These are phyloP conservation scores for Lithodes maja DNA, from an alignment of 2,888 invertebrate species.

Conservation along the genomic window DNA sequence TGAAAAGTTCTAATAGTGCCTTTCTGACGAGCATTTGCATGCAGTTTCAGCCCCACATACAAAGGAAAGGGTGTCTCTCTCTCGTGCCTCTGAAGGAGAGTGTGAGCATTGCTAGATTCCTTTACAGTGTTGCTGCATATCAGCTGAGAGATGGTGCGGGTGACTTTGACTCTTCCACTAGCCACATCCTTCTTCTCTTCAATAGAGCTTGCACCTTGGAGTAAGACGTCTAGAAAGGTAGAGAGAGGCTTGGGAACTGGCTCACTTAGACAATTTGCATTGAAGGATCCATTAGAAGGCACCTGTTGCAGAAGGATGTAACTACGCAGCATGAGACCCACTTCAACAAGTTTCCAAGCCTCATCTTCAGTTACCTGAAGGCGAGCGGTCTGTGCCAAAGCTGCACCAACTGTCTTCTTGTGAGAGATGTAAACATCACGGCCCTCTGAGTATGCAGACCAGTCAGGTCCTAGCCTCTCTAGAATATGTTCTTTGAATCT, in stretches of 20 bases:
- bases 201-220: background rate
- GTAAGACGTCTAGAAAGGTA: conserved; percentile 5
- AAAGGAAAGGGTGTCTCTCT: conserved; percentile 5
- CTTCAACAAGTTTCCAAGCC: background rate
- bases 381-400: background rate
- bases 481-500: background rate
- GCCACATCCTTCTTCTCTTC: background rate
- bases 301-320: background rate
- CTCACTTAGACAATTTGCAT: conserved; percentile 1
- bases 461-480: background rate
- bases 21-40: background rate
- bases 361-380: background rate
- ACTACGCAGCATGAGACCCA: conserved; percentile 5
- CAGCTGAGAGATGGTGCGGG: conserved; percentile 6
- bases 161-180: background rate
- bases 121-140: conserved; percentile 1
- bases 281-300: background rate
- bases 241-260: background rate
- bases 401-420: background rate
- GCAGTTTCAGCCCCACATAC: background rate
- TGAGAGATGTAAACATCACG: background rate
- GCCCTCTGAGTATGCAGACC: background rate
- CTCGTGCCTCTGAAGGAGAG: background rate
- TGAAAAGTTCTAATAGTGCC: background rate
- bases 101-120: background rate